Evolutionary conservation across 2,113 vertebrate genomes (phyloP).

Genomic region (Notarius quadriscutis): DNA sequence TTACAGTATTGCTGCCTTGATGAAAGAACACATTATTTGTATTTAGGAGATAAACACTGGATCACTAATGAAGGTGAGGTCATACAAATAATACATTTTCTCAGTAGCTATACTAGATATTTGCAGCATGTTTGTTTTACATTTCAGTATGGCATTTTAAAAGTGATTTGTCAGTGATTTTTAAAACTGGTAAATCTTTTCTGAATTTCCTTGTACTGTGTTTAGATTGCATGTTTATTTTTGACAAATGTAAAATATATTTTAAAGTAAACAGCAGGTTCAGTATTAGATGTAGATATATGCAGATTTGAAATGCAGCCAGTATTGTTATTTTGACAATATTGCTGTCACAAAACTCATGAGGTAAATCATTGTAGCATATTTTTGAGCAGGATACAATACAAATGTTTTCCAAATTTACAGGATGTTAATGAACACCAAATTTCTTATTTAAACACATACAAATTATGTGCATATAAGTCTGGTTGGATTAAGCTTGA

Average conservation of each 20-base stretch:
- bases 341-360: background rate
- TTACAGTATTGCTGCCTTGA: constrained; percentile 29
- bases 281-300: background rate
- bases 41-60: constrained; percentile 31
- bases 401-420: background rate
- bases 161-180: constrained; percentile 15
- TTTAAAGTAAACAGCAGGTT: background rate
- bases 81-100: background rate
- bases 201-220: background rate
- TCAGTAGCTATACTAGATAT: background rate
- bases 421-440: background rate
- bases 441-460: background rate
- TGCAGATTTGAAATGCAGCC: background rate
- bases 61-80: constrained; percentile 41
- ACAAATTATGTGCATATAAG: background rate
- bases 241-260: background rate
- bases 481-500: background rate
- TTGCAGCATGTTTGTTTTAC: background rate
- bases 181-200: background rate
- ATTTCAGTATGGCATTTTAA: background rate
- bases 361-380: background rate
- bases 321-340: background rate
- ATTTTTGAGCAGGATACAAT: background rate
- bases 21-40: constrained; percentile 46
- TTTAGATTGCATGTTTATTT: background rate